Percentiles rank a stretch among this genome's conserved stretches.
phyloP scores from a whole-genome alignment of 2,113 vertebrate species.

The Oenanthe oenanthe region DNA sequence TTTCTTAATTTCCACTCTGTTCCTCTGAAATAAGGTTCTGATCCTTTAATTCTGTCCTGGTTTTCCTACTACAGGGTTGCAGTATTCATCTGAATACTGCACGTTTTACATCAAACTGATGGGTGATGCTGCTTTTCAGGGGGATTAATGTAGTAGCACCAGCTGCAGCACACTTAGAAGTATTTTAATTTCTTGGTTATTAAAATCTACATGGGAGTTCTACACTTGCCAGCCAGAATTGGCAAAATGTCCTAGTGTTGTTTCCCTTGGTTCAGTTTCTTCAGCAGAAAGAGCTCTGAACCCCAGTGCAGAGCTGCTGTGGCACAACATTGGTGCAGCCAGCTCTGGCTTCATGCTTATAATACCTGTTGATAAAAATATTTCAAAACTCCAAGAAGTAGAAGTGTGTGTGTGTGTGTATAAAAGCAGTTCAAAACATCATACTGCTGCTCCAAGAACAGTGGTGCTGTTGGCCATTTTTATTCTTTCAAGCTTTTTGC shows the following conservation, averaged over 20 bases:
- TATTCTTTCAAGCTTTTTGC: not conserved
- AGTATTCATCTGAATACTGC: not conserved
- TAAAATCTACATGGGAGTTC: not conserved
- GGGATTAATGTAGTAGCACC: not conserved
- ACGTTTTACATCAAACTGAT: not conserved
- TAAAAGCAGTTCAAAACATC: not conserved
- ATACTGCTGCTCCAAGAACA: not conserved
- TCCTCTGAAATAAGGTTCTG: not conserved
- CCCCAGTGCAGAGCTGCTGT: not conserved
- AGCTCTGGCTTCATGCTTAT: too few relatives aligned
- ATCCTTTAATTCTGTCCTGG: not conserved
- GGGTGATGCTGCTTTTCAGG: not conserved
- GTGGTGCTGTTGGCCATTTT: not conserved
- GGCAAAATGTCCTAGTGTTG: not conserved
- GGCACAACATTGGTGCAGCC: rapidly evolving
- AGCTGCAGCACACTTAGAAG: not conserved
- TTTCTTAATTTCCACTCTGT: not conserved
- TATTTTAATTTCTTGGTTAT: not conserved
- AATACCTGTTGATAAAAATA: too few relatives aligned
- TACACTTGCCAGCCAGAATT: not conserved
- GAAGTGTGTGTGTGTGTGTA: not conserved
- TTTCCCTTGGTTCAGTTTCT: not conserved
- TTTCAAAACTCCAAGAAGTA: not conserved
- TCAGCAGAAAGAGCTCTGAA: not conserved
- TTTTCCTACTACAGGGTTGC: not conserved